Evolutionary conservation across 1,140 invertebrate species (phyloP), one percentile per base, ranked within the genome.

Genomic region (Melipona quadrifasciata): DNA sequence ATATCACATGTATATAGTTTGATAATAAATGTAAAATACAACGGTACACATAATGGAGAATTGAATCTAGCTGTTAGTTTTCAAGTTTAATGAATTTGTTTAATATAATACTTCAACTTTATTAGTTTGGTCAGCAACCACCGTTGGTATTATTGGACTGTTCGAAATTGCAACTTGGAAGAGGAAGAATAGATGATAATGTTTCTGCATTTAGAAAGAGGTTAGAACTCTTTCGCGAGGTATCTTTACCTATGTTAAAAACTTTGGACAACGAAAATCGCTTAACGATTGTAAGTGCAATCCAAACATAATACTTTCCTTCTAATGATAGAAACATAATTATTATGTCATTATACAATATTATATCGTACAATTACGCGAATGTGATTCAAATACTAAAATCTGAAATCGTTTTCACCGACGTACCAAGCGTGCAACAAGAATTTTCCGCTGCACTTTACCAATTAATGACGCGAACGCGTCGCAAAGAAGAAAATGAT

Each of bases 201-300:
- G 97, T 98, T 6, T 96, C 97, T 2, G 98, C 98, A 2, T 98
- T 98, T 91, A 95, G 97, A 31, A 96, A 97, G 84, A 95, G 98
- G 31, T 94, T 99, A 47, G 97, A 98, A 91, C 95, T 98, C 82
- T 99, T 98, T 93, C 95, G 98, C 2, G 97, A 98, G 91, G 95
- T 97, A 31, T 98, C 98, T 12, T 94, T 99, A 79, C 98, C 98
- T 1, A 98, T 98, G 96, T 95, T 98, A 34, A 98, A 98, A 93
- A 95, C 95, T 1, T 95, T 98, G 92, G 98, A 99, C 88, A 97
- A 96, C 82, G 96, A 97, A 77, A 96, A 96, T 91, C 95, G 98
- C 24, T 94, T 98, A 34, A 96, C 96, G 67, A 98, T 98, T 86
- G 97, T 98, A 93, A 96, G 96, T 95, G 65, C 19, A 72, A 67